These are phyloP conservation scores for Terrapene triunguis DNA, from an alignment of 2,113 vertebrate genomes.

Conservation along the genomic window DNA sequence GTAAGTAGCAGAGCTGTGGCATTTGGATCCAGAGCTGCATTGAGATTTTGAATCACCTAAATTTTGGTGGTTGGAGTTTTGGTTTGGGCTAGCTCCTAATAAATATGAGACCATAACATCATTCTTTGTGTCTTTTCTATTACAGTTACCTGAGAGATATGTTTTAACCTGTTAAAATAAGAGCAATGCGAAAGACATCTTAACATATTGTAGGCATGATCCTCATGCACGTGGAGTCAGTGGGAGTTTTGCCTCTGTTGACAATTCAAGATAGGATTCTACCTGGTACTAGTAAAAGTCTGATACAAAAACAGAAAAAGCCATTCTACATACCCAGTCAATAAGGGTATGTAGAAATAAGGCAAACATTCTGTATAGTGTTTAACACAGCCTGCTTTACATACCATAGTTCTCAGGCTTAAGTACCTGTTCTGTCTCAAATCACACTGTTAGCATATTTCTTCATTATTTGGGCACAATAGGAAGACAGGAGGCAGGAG, in stretches of 20 bases:
- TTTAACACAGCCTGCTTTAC: background rate
- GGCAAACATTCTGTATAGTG: background rate
- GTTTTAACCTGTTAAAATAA: background rate
- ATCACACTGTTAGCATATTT: background rate
- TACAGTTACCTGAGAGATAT: background rate
- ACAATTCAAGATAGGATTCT: background rate
- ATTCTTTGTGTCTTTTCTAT: background rate
- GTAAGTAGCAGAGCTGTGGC: accelerated
- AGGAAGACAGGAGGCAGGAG: background rate
- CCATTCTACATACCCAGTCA: background rate
- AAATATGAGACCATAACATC: background rate
- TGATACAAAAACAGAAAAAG: background rate
- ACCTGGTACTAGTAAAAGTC: accelerated
- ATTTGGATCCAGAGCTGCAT: background rate
- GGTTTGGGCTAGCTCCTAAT: background rate
- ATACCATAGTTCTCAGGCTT: background rate
- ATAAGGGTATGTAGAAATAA: background rate
- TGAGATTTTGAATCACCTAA: background rate
- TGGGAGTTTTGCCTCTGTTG: background rate
- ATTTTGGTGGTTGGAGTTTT: background rate
- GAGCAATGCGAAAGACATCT: background rate
- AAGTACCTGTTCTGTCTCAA: background rate
- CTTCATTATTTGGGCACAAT: background rate
- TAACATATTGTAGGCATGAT: accelerated
- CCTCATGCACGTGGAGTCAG: accelerated